A percentile compares a stretch with the other conserved stretches of the same genome.
These are phyloP conservation scores for Sminthurides bifidus DNA, from an alignment of 1,140 invertebrate genomes.

Conservation along the genomic window DNA sequence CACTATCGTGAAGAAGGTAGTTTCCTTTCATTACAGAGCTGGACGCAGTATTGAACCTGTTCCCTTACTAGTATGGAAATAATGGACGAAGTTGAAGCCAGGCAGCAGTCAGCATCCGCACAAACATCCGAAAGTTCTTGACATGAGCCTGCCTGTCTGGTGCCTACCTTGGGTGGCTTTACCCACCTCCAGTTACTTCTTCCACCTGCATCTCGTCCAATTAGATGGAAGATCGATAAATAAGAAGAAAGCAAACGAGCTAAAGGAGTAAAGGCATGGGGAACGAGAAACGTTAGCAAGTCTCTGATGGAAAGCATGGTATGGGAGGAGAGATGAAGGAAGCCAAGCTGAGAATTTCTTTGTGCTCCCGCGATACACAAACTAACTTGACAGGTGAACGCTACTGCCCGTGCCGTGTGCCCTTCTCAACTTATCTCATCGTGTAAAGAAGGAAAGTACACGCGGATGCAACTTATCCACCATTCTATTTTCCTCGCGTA, in stretches of 20 bases:
- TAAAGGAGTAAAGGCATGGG: constrained; percentile 6
- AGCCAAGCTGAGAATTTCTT: constrained; percentile 10
- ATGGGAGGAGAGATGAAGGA: background rate
- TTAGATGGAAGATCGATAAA: constrained; percentile 33
- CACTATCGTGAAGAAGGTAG: no score
- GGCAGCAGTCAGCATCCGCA: background rate
- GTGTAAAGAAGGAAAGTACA: no score
- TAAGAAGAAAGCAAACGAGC: constrained; percentile 27
- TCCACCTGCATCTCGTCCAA: constrained; percentile 31
- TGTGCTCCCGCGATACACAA: constrained; percentile 8
- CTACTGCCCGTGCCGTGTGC: no score
- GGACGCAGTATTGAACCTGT: no score
- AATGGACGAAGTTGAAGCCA: background rate
- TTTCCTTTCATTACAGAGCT: no score
- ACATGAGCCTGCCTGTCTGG: background rate
- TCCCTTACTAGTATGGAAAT: background rate
- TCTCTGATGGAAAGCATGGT: background rate
- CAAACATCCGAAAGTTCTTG: background rate
- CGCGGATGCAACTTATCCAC: no score
- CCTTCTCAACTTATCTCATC: no score
- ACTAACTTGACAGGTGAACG: constrained; percentile 6
- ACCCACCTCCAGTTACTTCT: constrained; percentile 14
- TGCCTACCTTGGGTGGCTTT: constrained; percentile 18
- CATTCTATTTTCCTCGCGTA: no score
- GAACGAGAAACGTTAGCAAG: constrained; percentile 4